Evolutionary conservation across 1,140 invertebrate species (phyloP), one percentile per base, ranked within the genome.

Genomic region (Sitophilus oryzae): DNA sequence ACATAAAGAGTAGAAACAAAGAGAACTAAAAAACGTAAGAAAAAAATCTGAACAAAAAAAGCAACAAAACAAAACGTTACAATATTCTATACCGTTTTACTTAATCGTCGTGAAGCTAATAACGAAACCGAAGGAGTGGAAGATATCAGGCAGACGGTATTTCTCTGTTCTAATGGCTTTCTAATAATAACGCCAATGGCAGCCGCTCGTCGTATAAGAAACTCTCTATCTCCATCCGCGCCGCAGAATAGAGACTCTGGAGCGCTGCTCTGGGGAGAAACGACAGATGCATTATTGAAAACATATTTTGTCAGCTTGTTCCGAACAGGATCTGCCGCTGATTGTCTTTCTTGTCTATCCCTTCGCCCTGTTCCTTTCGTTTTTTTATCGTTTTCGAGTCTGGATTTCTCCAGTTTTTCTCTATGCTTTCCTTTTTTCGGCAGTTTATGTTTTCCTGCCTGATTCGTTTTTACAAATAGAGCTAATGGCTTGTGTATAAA

Each of bases 231-330:
- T 43, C 42, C 50, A 30, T 43, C n/a, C n/a, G n/a, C n/a, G n/a
- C n/a, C n/a, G n/a, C n/a, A n/a, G n/a, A n/a, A n/a, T n/a, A n/a
- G n/a, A n/a, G n/a, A n/a, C n/a, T n/a, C n/a, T n/a, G n/a, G n/a
- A n/a, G 48, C 11, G 20, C 20, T 10, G 25, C 21, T 43, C 50
- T 20, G 22, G n/a, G n/a, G n/a, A n/a, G n/a, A 52, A 44, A 8
- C 50, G 23, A 22, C 40, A 19, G 50, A 52, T 52, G 50, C 50
- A 52, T 52, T 52, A 52, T 52, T 52, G 50, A 52, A 52, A 41
- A 52, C 41, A 44, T 52, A 52, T 52, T 52, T 52, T 52, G 50
- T 52, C 50, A 43, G 50, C 50, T 52, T 43, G 40, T 42, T 25
- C 22, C 10, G 15, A 37, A n/a, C 47, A 23, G 40, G 44, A 43